Base-by-base conservation (phyloP, 2,888 invertebrate genomes). In the Formica aserva region DNA sequence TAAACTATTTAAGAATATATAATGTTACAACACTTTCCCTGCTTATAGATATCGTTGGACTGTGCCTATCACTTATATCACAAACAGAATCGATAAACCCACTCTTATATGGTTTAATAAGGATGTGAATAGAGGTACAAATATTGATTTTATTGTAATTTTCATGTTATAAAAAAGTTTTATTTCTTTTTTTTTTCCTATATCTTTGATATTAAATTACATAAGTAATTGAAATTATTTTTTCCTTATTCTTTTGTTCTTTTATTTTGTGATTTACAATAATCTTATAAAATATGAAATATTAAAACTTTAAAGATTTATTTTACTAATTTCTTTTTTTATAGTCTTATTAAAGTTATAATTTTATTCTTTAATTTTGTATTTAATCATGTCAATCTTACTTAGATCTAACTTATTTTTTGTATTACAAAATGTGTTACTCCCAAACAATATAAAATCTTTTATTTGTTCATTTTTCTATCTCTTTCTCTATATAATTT, bases 21-120 rank as follows among this genome's bases (percentile, higher is more conserved):
- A 75, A 66, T n/a, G 82, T 71, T 62, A 83, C 26, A 18, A 41
- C 13, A 41, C 11, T 41, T 52, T 52, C 1, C 1, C 1, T 52
- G n/a, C 32, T 95, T 95, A 38, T 91, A 97, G 97, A 55, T 98
- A 98, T 92, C 97, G 96, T 75, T 99, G 98, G 98, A 97, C 97
- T 85, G 96, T 99, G 82, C 98, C 98, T 0, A 95, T 99, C 18
- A 97, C 97, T 0, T 98, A 97, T 92, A 96, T 96, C 69, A 97
- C 97, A 0, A 96, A 95, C 86, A 95, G 94, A 55, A 95, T 95
- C 74, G 86, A 93, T 1, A 85, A 62, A 18, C 92, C 94, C 8
- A 90, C 89, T 18, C 89, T 94, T 35, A 67, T 93, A 11, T 95
- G 95, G 95, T 94, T 95, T 69, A 92, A 95, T 82, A 93, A 93